Evolutionary conservation across 2,113 vertebrate genomes (phyloP).

Genomic region (Platichthys stellatus): DNA sequence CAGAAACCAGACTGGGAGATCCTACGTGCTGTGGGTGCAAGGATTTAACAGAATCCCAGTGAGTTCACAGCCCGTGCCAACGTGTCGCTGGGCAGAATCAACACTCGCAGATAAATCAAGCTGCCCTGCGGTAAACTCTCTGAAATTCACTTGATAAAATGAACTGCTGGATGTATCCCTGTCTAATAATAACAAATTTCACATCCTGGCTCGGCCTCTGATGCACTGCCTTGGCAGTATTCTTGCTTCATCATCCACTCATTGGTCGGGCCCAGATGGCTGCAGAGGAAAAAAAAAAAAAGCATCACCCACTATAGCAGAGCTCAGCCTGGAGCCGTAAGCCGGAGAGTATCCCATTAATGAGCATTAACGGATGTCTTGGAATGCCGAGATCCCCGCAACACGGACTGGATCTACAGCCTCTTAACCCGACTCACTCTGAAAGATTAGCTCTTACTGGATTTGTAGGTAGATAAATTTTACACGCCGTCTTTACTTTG

Average conservation of each 20-base stretch:
- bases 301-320: slow-evolving; percentile 26
- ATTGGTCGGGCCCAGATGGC: slow-evolving; percentile 45
- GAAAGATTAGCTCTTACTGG: slow-evolving; percentile 51
- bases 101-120: slow-evolving; percentile 46
- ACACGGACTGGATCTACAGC: slow-evolving; percentile 53
- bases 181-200: slow-evolving; percentile 57
- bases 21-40: no score
- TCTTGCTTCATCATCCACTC: slow-evolving; percentile 61
- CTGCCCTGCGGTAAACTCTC: slow-evolving; percentile 25
- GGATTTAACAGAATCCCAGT: background rate
- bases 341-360: slow-evolving; percentile 65
- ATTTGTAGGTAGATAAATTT: slow-evolving; percentile 45
- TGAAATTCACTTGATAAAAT: slow-evolving; percentile 57
- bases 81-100: slow-evolving; percentile 19
- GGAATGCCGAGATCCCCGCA: slow-evolving; percentile 52
- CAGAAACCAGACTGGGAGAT: background rate
- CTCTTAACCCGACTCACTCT: slow-evolving; percentile 54
- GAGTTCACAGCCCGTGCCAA: slow-evolving; percentile 10
- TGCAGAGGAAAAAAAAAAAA: slow-evolving; percentile 39
- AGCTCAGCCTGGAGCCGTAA: slow-evolving; percentile 57
- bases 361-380: slow-evolving; percentile 69
- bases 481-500: slow-evolving; percentile 19
- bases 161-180: slow-evolving; percentile 51
- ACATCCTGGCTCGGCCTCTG: slow-evolving; percentile 35
- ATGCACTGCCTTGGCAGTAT: slow-evolving; percentile 52